Evolutionary conservation across 2,888 invertebrate genomes (phyloP), one percentile per base, ranked within the genome.

Genomic region (Panzeria rudis): DNA sequence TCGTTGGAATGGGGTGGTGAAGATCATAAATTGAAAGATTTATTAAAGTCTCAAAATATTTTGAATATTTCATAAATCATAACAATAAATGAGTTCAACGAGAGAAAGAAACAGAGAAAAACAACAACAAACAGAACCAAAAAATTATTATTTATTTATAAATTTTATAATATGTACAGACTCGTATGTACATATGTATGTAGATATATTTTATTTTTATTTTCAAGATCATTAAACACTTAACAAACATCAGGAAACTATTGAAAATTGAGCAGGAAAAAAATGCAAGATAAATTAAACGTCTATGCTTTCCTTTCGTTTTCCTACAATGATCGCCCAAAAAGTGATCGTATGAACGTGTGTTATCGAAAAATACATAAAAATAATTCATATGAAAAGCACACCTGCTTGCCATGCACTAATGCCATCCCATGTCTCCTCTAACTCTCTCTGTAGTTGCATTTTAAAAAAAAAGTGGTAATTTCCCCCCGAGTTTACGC

Each of bases 201-300:
- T n/a, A 41, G 3, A 54, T 11, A 64, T 25, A 50, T 50, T 72
- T 20, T 44, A 69, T 69, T 75, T 75, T 17, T 38, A 41, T 52
- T 73, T 81, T 85, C 84, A 85, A 81, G 84, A 85, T 85, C 81
- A 82, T 81, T 81, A 81, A 81, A 68, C 72, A 84, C 68, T 84
- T 76, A 69, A 78, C 61, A 69, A 13, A 29, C 52, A 78, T 52
- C 50, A 78, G 61, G 54, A 64, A 71, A 35, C 17, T 44, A 29
- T 71, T 79, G 23, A 13, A 15, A 56, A 38, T 50, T 66, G 41
- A 47, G 59, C 20, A 20, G 15, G 17, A 17, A 15, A 5, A 52
- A 23, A 11, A n/a, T n/a, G n/a, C n/a, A 62, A 61, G 9, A 17
- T 35, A 17, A 23, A n/a, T n/a, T 20, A 52, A 52, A 47, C 1